phyloP scores from a whole-genome alignment of 2,113 vertebrate species.

The Psittacus erithacus region DNA sequence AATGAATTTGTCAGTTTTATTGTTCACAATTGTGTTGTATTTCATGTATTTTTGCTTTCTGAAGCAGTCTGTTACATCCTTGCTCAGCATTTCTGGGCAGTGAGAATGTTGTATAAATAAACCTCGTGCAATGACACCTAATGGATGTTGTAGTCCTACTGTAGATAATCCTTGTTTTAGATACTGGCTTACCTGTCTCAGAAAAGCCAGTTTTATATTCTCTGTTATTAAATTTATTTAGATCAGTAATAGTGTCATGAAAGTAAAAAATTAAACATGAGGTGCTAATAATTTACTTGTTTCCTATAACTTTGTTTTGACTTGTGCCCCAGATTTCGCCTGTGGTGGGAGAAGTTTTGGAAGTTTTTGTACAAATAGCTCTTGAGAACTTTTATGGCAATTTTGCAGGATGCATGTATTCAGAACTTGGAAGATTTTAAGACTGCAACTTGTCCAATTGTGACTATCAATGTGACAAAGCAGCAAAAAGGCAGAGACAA shows the following conservation, averaged over 20 bases:
- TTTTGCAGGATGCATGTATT: background rate
- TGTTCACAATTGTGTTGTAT: constrained; percentile 15
- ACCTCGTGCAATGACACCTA: background rate
- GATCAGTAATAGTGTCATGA: background rate
- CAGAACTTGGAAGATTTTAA: background rate
- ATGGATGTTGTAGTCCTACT: background rate
- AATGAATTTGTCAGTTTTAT: constrained; percentile 20
- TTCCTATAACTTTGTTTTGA: background rate
- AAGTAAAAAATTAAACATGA: background rate
- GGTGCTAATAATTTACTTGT: background rate
- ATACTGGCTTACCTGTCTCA: background rate
- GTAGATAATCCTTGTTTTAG: background rate
- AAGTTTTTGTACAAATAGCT: background rate
- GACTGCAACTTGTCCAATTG: background rate
- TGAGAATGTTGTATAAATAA: background rate
- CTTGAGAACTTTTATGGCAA: background rate
- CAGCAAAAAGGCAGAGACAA: background rate
- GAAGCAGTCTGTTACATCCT: background rate
- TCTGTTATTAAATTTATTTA: background rate
- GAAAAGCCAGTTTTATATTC: background rate
- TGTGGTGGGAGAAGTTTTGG: background rate
- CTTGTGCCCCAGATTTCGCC: background rate
- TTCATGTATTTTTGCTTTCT: constrained; percentile 32
- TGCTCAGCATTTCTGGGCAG: constrained; percentile 17
- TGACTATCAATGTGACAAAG: background rate